Conservation (phyloP, 53 echinoderm and acorn worm species). For the Echinometra lucunter region DNA sequence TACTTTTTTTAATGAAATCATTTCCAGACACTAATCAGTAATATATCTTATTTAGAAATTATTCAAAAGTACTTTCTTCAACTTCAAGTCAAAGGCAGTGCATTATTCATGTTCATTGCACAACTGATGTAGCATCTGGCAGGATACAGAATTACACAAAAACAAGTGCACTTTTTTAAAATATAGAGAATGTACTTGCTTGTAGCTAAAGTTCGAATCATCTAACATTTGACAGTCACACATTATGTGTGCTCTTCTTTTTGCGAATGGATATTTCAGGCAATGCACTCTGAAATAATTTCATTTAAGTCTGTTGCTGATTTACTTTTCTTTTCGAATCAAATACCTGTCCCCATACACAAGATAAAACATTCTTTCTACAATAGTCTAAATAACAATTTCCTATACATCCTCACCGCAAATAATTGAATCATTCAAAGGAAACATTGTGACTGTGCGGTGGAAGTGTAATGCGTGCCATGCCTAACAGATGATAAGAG, state of each 20-base stretch:
- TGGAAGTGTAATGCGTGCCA: not conserved
- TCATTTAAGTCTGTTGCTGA: not conserved
- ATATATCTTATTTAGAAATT: too few species aligned
- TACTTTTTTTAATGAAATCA: too few species aligned
- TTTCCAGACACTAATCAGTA: too few species aligned
- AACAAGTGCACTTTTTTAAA: not conserved
- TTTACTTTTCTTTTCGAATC: conserved; percentile 7
- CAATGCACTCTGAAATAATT: not conserved
- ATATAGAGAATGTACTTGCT: not conserved
- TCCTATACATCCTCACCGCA: conserved; percentile 41
- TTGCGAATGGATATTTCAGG: not conserved
- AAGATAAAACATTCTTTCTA: not conserved
- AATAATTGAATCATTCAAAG: conserved; percentile 26
- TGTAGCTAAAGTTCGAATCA: not conserved
- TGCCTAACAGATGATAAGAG: not conserved
- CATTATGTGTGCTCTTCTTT: too few species aligned
- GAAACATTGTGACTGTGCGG: conserved; percentile 6
- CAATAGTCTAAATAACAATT: not conserved
- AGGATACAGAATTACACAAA: not conserved
- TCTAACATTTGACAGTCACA: not conserved
- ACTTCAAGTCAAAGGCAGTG: too few species aligned
- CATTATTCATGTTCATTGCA: too few species aligned
- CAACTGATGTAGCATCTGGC: too few species aligned
- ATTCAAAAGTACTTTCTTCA: too few species aligned
- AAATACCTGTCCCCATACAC: not conserved